These are phyloP conservation scores for Agelastica alni DNA, from an alignment of 2,888 invertebrate genomes.

Conservation along the genomic window DNA sequence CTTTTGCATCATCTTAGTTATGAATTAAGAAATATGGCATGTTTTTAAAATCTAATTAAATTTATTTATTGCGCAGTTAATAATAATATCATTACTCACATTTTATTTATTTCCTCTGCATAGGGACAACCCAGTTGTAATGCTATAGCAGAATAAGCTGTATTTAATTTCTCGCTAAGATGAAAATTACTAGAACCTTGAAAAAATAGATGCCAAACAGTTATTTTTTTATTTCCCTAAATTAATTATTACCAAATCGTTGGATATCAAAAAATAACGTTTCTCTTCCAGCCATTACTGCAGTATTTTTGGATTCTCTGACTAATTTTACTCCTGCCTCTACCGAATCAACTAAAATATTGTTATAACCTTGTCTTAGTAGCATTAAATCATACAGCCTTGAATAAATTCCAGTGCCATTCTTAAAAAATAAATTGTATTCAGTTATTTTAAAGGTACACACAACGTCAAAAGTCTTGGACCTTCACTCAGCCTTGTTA, in stretches of 20 bases:
- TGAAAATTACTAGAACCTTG: conserved; percentile 70
- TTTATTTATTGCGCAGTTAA: too few species aligned
- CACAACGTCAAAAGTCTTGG: too few species aligned
- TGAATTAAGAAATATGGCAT: too few species aligned
- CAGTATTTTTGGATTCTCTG: conserved; percentile 64
- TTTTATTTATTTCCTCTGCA: conserved; percentile 71
- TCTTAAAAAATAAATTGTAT: too few species aligned
- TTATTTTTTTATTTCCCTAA: not conserved
- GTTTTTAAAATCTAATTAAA: too few species aligned
- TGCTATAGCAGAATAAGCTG: conserved; percentile 77
- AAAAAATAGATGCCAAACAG: not conserved
- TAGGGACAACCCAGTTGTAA: conserved; percentile 77
- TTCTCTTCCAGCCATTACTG: conserved; percentile 73
- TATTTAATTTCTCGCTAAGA: conserved; percentile 76
- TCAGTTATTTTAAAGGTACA: too few species aligned
- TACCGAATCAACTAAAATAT: conserved; percentile 69
- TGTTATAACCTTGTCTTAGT: conserved; percentile 51
- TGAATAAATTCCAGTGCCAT: conserved; percentile 75
- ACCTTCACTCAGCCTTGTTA: too few species aligned
- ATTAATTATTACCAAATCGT: conserved; percentile 64
- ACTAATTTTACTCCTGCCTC: conserved; percentile 73
- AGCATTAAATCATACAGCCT: conserved; percentile 70
- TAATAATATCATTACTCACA: conserved; percentile 68
- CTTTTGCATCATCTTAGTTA: too few species aligned
- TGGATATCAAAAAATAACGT: conserved; percentile 77